These are phyloP conservation scores for Andrena dorsata DNA, from an alignment of 2,888 invertebrate species.

Conservation along the genomic window DNA sequence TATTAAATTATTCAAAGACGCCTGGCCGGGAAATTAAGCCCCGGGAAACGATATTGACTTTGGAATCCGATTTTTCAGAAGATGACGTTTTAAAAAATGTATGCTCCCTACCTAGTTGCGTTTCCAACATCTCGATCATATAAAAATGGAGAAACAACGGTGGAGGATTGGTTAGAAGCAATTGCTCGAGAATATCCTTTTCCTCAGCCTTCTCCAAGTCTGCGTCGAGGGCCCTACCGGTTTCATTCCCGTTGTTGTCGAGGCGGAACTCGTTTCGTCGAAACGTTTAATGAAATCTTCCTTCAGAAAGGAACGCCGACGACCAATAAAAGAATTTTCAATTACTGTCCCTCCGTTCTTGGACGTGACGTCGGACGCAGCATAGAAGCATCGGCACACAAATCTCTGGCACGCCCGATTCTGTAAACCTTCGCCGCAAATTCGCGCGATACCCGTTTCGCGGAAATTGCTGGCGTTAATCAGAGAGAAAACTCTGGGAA, in stretches of 20 bases:
- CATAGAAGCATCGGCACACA: background rate
- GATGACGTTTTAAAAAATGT: background rate
- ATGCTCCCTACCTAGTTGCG: background rate
- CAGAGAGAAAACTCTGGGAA: slow-evolving; percentile 23
- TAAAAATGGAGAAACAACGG: background rate
- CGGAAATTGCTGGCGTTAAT: slow-evolving; percentile 6
- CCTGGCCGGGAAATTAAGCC: background rate
- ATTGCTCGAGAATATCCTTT: slow-evolving; percentile 18
- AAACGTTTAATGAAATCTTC: slow-evolving; percentile 43
- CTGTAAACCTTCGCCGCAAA: background rate
- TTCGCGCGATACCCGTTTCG: too few relatives aligned
- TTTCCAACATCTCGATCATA: background rate
- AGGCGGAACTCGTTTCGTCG: slow-evolving; percentile 27
- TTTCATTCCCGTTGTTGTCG: slow-evolving; percentile 10
- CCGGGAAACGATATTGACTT: background rate
- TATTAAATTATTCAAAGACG: slow-evolving; percentile 12
- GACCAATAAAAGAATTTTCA: slow-evolving; percentile 41
- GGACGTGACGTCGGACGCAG: background rate
- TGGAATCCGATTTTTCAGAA: background rate
- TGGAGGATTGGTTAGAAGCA: background rate
- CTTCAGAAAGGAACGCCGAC: background rate
- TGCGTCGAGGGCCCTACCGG: background rate
- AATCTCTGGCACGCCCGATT: background rate
- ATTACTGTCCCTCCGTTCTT: slow-evolving; percentile 29
- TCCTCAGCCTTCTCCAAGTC: background rate